Conservation (phyloP, 2,888 invertebrate species). For the Watsonalla cultraria region DNA sequence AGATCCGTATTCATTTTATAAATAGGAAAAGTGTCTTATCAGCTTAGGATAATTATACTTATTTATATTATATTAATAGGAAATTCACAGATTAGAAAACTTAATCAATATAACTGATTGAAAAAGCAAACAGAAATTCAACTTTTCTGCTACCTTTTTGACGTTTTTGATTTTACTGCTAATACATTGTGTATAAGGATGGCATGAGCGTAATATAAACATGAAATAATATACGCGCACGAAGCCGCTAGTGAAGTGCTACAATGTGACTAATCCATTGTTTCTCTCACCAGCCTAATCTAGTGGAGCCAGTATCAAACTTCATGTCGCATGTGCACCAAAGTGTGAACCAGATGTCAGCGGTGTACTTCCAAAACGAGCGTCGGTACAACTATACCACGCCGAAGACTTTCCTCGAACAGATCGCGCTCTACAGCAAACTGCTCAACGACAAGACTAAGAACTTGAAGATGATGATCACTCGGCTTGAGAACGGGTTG, state of each 20-base stretch:
- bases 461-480: slow-evolving; percentile 86
- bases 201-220: too few relatives aligned
- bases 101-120: too few relatives aligned
- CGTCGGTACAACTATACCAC: slow-evolving; percentile 97
- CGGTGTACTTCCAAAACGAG: slow-evolving; percentile 89
- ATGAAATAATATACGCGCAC: too few relatives aligned
- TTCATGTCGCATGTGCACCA: slow-evolving; percentile 96
- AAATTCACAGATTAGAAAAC: too few relatives aligned
- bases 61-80: too few relatives aligned
- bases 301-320: slow-evolving; percentile 83
- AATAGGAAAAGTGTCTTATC: too few relatives aligned
- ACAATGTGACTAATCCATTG: slow-evolving; percentile 1
- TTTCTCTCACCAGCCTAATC: slow-evolving; percentile 56
- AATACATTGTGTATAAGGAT: too few relatives aligned
- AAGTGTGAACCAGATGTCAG: slow-evolving; percentile 91
- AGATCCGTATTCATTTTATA: too few relatives aligned
- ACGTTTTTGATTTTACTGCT: too few relatives aligned
- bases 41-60: too few relatives aligned
- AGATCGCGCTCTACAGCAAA: slow-evolving; percentile 90
- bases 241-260: not conserved
- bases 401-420: slow-evolving; percentile 96
- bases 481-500: slow-evolving; percentile 91
- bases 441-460: slow-evolving; percentile 82
- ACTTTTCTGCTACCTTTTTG: too few relatives aligned
- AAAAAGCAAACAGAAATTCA: too few relatives aligned